Conservation (phyloP, 2,888 invertebrate genomes). For the Frankliniella intonsa region DNA sequence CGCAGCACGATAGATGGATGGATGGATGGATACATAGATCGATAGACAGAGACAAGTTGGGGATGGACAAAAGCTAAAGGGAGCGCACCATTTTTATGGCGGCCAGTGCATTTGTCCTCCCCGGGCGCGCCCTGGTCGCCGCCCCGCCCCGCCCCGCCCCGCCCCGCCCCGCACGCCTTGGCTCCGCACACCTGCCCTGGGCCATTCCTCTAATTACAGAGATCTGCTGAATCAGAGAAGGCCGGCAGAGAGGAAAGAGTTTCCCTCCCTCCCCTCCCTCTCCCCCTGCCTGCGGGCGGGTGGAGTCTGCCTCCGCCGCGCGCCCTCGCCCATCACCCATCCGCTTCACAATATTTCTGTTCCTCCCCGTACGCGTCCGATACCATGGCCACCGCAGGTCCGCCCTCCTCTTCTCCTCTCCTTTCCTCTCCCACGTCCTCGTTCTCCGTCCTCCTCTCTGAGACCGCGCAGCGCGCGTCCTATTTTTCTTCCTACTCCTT, state of each 20-base stretch:
- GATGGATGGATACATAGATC: no score
- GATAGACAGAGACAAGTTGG: no score
- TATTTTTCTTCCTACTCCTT: not conserved
- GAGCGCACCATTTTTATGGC: no score
- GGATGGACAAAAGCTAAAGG: no score
- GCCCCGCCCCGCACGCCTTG: no score
- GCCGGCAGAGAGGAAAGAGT: not conserved
- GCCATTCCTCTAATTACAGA: slow-evolving; percentile 4
- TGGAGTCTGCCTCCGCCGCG: not conserved
- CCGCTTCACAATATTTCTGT: slow-evolving; percentile 10
- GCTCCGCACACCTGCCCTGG: no score
- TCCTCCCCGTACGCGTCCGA: not conserved
- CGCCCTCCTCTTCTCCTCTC: not conserved
- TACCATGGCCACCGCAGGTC: no score
- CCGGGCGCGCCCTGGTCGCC: no score
- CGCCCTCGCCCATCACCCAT: not conserved
- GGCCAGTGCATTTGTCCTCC: no score
- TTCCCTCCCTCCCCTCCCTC: not conserved
- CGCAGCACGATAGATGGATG: no score
- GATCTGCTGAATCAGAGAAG: not conserved
- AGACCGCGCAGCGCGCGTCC: not conserved
- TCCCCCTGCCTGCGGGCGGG: no score
- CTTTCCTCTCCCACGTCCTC: not conserved
- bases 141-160: no score
- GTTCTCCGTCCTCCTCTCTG: not conserved